Evolutionary conservation across 2,113 vertebrate genomes (phyloP), one percentile per base, ranked within the genome.

Genomic region (Manacus vitellinus): DNA sequence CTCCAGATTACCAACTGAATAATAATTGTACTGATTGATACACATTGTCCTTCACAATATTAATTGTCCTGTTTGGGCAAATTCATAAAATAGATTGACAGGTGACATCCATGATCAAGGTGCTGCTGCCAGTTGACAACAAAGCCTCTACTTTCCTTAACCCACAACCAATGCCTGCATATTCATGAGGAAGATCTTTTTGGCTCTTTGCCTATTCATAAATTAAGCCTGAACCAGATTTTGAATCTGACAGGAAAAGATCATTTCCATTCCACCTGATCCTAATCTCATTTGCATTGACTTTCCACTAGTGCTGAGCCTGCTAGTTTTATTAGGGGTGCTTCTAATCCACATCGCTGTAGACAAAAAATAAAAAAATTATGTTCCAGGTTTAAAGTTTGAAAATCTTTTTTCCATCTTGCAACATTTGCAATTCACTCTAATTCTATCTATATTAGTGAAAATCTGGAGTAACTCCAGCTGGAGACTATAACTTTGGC

Each of bases 381-480:
- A 7, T 11, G 63, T 24, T 73, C 68, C 62, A 89, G 11, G 11
- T 85, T 80, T 80, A 8, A 93, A 72, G 18, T 31, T 47, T 86
- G 52, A 72, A 39, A 14, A 86, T 49, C 16, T 41, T 80, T 62
- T 73, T 95, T 59, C 31, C 55, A 78, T 65, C 73, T 81, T 65
- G 44, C 90, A 96, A 66, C 58, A 79, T 67, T 59, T 70, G 56
- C 81, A 62, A 47, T 66, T 95, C 22, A 7, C 52, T 80, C 43
- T 77, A 91, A 70, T 70, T 85, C 82, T n/a, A 11, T 43, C 68
- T 52, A 19, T 79, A 84, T 47, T 92, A 62, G 62, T 51, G 59
- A 91, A 95, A 95, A 85, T 44, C 33, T 95, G 91, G 92, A 96
- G 47, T 52, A 49, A 56, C 67, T 86, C 88, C 94, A 95, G 75